phyloP scores from a whole-genome alignment of 2,113 vertebrate genomes.

The Dipodomys spectabilis region DNA sequence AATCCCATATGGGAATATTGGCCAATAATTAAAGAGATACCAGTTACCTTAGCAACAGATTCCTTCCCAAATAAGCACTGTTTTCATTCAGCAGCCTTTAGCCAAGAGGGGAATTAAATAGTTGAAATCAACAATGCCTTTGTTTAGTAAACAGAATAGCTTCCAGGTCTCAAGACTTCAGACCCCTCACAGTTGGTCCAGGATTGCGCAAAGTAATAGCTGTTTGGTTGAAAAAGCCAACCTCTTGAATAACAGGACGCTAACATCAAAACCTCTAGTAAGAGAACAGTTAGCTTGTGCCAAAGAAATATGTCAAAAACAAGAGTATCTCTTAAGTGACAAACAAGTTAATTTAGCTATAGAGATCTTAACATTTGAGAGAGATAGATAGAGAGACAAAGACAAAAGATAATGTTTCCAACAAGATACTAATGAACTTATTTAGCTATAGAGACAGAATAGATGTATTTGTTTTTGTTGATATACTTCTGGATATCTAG shows the following conservation, averaged over 20 bases:
- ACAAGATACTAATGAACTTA: no score
- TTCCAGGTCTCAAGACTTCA: slow-evolving; percentile 81
- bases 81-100: slow-evolving; percentile 79
- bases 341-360: slow-evolving; percentile 61
- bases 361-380: slow-evolving; percentile 34
- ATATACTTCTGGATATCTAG: neutral
- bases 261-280: slow-evolving; percentile 74
- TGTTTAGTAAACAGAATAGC: slow-evolving; percentile 82
- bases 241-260: slow-evolving; percentile 76
- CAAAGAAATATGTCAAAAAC: slow-evolving; percentile 70
- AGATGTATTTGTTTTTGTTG: neutral
- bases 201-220: slow-evolving; percentile 69
- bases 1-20: slow-evolving; percentile 79
- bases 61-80: slow-evolving; percentile 81
- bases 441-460: neutral
- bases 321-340: slow-evolving; percentile 67
- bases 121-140: slow-evolving; percentile 81
- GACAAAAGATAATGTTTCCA: no score
- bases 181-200: slow-evolving; percentile 68
- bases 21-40: slow-evolving; percentile 82
- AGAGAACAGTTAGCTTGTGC: slow-evolving; percentile 70
- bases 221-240: slow-evolving; percentile 69
- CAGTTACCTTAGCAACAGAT: slow-evolving; percentile 84
- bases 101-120: slow-evolving; percentile 81
- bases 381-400: no score